Percentiles rank a stretch among this genome's conserved stretches.
phyloP scores from a whole-genome alignment of 2,797 vertebrate species.

The Poeciliopsis turneri region DNA sequence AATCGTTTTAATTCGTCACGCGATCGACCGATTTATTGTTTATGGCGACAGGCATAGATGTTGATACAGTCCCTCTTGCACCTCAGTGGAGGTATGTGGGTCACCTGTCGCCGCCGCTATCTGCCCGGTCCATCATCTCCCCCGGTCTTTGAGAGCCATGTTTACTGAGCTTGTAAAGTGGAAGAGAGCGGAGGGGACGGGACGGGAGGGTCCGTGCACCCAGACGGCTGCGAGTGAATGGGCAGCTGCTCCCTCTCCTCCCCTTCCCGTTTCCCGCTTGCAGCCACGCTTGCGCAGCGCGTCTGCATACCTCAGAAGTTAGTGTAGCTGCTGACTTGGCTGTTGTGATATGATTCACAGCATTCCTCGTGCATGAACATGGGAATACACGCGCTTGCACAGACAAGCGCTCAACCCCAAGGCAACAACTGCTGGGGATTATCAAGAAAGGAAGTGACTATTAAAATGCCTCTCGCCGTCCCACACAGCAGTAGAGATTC shows the following conservation, averaged over 20 bases:
- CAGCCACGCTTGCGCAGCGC: constrained; percentile 57
- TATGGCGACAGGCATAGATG: no score
- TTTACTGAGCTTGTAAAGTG: constrained; percentile 38
- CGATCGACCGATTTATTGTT: no score
- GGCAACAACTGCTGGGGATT: constrained; percentile 77
- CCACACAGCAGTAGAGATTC: constrained; percentile 57
- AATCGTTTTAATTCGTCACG: no score
- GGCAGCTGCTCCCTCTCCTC: constrained; percentile 68
- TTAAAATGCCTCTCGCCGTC: constrained; percentile 80
- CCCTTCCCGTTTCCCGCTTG: constrained; percentile 68
- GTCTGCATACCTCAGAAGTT: constrained; percentile 68
- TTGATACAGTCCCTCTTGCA: constrained; percentile 20
- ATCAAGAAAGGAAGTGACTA: constrained; percentile 78
- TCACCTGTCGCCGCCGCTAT: constrained; percentile 60
- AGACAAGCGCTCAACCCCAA: constrained; percentile 55
- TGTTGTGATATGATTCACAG: constrained; percentile 64
- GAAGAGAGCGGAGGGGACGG: constrained; percentile 6
- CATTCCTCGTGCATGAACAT: constrained; percentile 52
- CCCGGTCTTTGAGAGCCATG: constrained; percentile 32
- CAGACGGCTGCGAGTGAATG: constrained; percentile 23
- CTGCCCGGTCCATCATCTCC: constrained; percentile 32
- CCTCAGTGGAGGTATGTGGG: constrained; percentile 42
- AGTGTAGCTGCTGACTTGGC: constrained; percentile 71
- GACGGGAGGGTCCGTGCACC: constrained; percentile 13
- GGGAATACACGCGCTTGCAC: constrained; percentile 38